Evolutionary conservation across 2,888 invertebrate species (phyloP).

Genomic region (Diogma glabrata): DNA sequence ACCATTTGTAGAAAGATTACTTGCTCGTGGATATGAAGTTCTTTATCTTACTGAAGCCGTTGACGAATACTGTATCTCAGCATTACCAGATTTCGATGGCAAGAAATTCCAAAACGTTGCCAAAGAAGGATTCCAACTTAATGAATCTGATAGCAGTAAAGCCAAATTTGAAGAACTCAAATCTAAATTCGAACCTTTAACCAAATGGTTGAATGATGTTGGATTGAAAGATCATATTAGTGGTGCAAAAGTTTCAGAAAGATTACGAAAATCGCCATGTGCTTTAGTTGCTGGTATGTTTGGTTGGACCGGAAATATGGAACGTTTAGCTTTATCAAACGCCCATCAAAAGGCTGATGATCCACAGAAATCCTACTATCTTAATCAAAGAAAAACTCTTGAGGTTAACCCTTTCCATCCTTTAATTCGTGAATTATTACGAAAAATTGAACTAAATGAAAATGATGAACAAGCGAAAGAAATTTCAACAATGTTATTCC

Average conservation of each 20-base stretch:
- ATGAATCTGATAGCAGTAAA: slow-evolving; percentile 58
- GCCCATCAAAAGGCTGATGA: slow-evolving; percentile 94
- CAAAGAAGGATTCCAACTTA: slow-evolving; percentile 88
- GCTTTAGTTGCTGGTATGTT: slow-evolving; percentile 93
- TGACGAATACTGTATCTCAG: slow-evolving; percentile 94
- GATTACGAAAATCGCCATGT: slow-evolving; percentile 85
- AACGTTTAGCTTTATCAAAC: slow-evolving; percentile 86
- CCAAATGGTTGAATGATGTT: slow-evolving; percentile 77
- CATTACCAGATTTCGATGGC: slow-evolving; percentile 94
- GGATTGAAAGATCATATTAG: slow-evolving; percentile 67
- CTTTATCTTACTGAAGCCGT: slow-evolving; percentile 91
- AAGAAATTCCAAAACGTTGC: slow-evolving; percentile 99
- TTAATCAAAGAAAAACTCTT: slow-evolving; percentile 89
- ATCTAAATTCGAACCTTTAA: slow-evolving; percentile 74
- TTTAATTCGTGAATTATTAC: slow-evolving; percentile 79
- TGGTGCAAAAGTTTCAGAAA: slow-evolving; percentile 76
- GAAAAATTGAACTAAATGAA: slow-evolving; percentile 65
- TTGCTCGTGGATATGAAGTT: slow-evolving; percentile 91
- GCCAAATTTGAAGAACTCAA: slow-evolving; percentile 66
- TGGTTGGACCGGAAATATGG: slow-evolving; percentile 99
- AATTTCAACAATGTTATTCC: slow-evolving; percentile 81
- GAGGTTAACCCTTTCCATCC: slow-evolving; percentile 98
- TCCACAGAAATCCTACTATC: slow-evolving; percentile 74
- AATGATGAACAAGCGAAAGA: slow-evolving; percentile 67
- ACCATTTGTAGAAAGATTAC: slow-evolving; percentile 90